Percentiles rank a stretch among this genome's conserved stretches.
These are phyloP conservation scores for Eupleurogrammus muticus DNA, from an alignment of 2,797 vertebrate species.

Conservation along the genomic window DNA sequence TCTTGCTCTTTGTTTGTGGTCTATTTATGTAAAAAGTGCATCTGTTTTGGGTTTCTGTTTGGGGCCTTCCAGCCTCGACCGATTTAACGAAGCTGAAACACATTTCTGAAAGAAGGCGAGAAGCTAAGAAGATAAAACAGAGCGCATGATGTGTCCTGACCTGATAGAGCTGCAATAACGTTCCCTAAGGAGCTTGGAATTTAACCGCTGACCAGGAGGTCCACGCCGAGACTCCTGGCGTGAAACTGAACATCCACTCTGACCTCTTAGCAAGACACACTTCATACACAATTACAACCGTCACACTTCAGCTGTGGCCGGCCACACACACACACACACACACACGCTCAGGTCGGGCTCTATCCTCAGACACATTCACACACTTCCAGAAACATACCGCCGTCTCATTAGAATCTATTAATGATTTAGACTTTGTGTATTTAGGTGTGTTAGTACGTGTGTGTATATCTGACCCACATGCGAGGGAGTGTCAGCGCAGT, in stretches of 20 bases:
- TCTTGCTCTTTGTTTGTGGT: not conserved
- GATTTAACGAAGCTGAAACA: conserved; percentile 23
- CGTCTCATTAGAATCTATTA: conserved; percentile 16
- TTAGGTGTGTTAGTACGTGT: conserved; percentile 24
- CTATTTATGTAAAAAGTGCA: not conserved
- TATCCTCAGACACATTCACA: conserved; percentile 5
- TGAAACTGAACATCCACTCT: conserved; percentile 46
- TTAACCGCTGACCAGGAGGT: conserved; percentile 45
- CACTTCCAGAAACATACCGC: conserved; percentile 2
- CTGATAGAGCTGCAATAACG: conserved; percentile 32
- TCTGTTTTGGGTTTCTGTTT: not conserved
- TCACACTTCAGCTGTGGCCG: conserved; percentile 45
- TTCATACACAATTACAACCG: conserved; percentile 23
- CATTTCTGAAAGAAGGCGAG: conserved; percentile 32
- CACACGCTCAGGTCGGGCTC: conserved; percentile 28
- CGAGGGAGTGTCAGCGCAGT: conserved; percentile 29
- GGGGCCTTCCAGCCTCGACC: not conserved
- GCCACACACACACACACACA: conserved; percentile 32
- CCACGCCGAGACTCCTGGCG: conserved; percentile 25
- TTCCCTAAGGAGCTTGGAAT: conserved; percentile 34
- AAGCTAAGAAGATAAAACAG: conserved; percentile 11
- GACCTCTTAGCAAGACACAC: conserved; percentile 48
- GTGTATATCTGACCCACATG: conserved; percentile 39
- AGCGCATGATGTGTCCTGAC: conserved; percentile 33
- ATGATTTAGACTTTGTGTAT: conserved; percentile 30